Conservation (phyloP, 2,888 invertebrate species). For the Netelia inedita region DNA sequence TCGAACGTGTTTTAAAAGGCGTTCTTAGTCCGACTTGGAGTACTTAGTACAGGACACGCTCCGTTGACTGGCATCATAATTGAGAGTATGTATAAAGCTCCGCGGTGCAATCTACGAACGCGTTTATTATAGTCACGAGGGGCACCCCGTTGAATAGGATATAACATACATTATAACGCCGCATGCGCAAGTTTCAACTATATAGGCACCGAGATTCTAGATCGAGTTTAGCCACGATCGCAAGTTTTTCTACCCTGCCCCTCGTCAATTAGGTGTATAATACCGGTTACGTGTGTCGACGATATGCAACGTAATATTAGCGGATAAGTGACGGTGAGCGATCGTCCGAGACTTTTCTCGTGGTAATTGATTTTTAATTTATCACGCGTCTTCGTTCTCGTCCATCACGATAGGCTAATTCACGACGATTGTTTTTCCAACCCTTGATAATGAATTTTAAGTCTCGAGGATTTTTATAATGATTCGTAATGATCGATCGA, state of each 20-base stretch:
- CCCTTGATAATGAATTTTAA: no score
- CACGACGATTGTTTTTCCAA: no score
- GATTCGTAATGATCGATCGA: no score
- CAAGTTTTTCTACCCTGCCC: neutral
- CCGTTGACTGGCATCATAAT: conserved; percentile 66
- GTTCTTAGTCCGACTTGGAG: conserved; percentile 3
- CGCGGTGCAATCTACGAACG: conserved; percentile 56
- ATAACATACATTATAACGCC: conserved; percentile 48
- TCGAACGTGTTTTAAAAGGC: neutral
- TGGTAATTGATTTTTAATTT: neutral
- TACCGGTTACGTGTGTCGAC: conserved; percentile 31
- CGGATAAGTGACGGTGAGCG: neutral
- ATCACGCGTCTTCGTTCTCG: no score
- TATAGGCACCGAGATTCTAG: conserved; percentile 49
- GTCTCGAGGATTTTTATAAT: no score
- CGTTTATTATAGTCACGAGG: conserved; percentile 65
- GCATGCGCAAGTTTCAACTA: conserved; percentile 33
- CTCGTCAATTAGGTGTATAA: conserved; percentile 45
- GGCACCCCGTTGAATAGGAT: conserved; percentile 43
- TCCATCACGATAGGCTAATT: no score
- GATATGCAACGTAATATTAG: conserved; percentile 29
- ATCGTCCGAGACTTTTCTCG: neutral
- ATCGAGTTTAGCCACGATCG: conserved; percentile 44
- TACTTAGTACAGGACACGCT: conserved; percentile 64
- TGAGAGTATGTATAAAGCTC: conserved; percentile 50